A percentile compares a stretch with the other conserved stretches of the same genome.
These are phyloP conservation scores for Nephila pilipes DNA, from an alignment of 1,140 invertebrate species.

Conservation along the genomic window DNA sequence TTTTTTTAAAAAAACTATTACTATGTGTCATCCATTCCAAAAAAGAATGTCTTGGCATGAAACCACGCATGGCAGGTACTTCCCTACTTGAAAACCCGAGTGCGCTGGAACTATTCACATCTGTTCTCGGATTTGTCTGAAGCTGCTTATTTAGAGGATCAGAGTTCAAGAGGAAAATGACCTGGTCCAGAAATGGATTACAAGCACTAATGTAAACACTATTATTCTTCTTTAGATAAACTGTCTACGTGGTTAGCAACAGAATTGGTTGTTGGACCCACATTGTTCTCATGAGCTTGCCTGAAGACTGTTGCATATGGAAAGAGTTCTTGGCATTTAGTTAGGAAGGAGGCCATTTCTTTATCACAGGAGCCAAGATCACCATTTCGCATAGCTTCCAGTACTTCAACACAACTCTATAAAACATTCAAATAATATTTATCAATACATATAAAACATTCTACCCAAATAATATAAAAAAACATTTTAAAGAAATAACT, in stretches of 20 bases:
- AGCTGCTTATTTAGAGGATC: slow-evolving; percentile 20
- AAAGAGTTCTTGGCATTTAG: slow-evolving; percentile 87
- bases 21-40: slow-evolving; percentile 64
- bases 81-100: slow-evolving; percentile 20
- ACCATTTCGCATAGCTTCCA: slow-evolving; percentile 88
- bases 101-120: slow-evolving; percentile 1
- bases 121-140: slow-evolving; percentile 26
- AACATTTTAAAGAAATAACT: no score
- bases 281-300: slow-evolving; percentile 57
- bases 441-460: no score
- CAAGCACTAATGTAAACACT: slow-evolving; percentile 40
- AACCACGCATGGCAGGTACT: slow-evolving; percentile 2
- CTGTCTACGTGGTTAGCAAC: slow-evolving; percentile 78
- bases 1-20: slow-evolving; percentile 67
- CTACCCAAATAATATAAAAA: no score
- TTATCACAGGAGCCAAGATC: slow-evolving; percentile 89
- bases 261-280: slow-evolving; percentile 56
- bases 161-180: slow-evolving; percentile 37
- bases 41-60: slow-evolving; percentile 46
- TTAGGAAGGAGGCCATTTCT: slow-evolving; percentile 86
- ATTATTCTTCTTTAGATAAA: slow-evolving; percentile 77
- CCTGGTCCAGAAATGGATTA: slow-evolving; percentile 40
- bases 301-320: slow-evolving; percentile 82
- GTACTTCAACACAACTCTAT: slow-evolving; percentile 89
- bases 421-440: no score